Evolutionary conservation across 2,797 vertebrate species (phyloP).

Genomic region (Aeoliscus strigatus): DNA sequence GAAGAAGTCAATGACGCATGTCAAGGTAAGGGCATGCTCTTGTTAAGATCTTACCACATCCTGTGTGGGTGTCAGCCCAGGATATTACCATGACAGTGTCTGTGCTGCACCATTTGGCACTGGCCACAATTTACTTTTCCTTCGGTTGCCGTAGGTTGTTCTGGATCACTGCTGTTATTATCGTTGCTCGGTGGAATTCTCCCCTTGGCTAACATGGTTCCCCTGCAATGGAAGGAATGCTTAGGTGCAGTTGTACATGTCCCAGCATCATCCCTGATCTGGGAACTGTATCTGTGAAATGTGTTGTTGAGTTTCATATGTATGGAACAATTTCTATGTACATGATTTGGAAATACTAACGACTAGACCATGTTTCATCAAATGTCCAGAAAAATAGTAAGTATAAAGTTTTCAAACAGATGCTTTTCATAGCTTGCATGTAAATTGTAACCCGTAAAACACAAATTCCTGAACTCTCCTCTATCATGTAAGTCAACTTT

Average conservation of each 20-base stretch:
- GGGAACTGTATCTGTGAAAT: conserved; percentile 43
- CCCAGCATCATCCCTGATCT: conserved; percentile 59
- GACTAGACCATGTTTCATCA: too few relatives aligned
- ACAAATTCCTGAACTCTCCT: neutral
- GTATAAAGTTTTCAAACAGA: too few relatives aligned
- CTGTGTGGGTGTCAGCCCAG: conserved; percentile 8
- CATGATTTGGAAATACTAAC: too few relatives aligned
- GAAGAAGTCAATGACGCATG: conserved; percentile 76
- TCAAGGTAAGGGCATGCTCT: conserved; percentile 74
- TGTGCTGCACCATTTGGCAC: conserved; percentile 4
- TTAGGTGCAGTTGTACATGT: conserved; percentile 50
- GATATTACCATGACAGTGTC: conserved; percentile 9
- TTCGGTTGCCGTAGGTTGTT: conserved; percentile 22
- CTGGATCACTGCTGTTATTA: conserved; percentile 44
- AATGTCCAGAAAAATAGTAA: too few relatives aligned
- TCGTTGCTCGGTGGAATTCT: conserved; percentile 63
- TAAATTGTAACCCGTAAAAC: neutral
- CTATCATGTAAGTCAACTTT: neutral
- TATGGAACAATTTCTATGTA: too few relatives aligned
- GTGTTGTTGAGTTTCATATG: conserved; percentile 23
- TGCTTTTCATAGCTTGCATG: neutral
- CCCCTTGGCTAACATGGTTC: conserved; percentile 48
- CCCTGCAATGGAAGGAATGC: conserved; percentile 66
- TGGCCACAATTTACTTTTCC: conserved; percentile 14
- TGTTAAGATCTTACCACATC: conserved; percentile 4